Conservation (phyloP, 2,888 invertebrate species). For the Conistra vaccinii region DNA sequence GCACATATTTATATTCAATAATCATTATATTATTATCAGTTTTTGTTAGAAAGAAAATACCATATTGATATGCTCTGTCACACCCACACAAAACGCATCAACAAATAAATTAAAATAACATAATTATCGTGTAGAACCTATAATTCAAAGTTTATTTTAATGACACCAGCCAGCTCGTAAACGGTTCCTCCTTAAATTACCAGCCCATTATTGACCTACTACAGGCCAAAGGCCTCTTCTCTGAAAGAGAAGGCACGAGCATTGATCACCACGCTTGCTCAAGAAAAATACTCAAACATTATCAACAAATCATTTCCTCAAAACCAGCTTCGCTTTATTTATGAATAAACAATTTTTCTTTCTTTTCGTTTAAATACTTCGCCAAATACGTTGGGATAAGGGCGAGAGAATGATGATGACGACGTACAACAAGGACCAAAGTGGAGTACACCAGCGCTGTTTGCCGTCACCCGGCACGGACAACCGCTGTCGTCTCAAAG, state of each 20-base stretch:
- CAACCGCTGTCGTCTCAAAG: constrained; percentile 86
- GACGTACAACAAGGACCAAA: constrained; percentile 54
- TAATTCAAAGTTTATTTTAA: background rate
- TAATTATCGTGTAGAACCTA: background rate
- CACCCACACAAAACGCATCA: background rate
- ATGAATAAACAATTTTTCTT: no score
- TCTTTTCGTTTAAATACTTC: no score
- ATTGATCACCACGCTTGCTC: no score
- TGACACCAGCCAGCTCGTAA: background rate
- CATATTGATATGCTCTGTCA: background rate
- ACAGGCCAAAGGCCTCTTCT: no score
- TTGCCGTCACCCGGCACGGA: constrained; percentile 81
- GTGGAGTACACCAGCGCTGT: constrained; percentile 75
- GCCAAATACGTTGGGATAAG: no score
- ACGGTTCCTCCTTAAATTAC: background rate
- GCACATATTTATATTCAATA: constrained; percentile 30
- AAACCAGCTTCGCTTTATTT: background rate
- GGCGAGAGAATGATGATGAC: no score
- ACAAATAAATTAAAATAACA: background rate
- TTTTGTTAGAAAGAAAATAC: constrained; percentile 2
- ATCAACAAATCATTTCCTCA: background rate
- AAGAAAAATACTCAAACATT: background rate
- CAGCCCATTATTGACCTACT: background rate
- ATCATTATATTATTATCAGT: background rate
- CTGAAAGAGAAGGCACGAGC: background rate